Base-by-base conservation (phyloP, 1,140 invertebrate genomes). In the Samia ricini region DNA sequence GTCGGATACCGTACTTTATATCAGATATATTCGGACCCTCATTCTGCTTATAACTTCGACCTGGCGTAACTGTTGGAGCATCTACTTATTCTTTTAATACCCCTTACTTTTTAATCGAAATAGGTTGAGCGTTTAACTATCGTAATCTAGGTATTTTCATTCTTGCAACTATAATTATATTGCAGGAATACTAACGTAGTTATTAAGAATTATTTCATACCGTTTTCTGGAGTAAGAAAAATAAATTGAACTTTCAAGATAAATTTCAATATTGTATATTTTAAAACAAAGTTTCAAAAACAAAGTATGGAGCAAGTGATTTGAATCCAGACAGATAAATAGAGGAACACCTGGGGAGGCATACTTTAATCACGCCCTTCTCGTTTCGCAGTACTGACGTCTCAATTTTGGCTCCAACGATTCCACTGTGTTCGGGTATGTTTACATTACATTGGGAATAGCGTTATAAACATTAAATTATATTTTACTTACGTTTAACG, bases 321-420 rank as follows among this genome's bases (percentile, higher is more conserved):
- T 67, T 60, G 58, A 63, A 56, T 56, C 60, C 20, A 42, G 21
- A 59, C 61, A 57, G 33, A 55, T 23, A 59, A 59, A 66, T 61
- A 66, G 48, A 60, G 56, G 63, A 58, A 42, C 60, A 56, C 60
- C 36, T 33, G 56, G 60, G 48, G 55, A 54, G 58, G 57, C 42
- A 60, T 55, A 59, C 62, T 68, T 63, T 68, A 68, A 68, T 68
- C 66, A 68, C 54, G 48, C 50, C 56, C 61, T 55, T 56, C 64
- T 56, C 60, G 58, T 57, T 12, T 42, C 42, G 20, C 57, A 8
- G 42, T 63, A 68, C 60, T 68, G 66, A 63, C 57, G 61, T 36
- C 61, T 68, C 66, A 68, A 68, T 68, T 68, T 68, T 63, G 61
- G 66, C 57, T 58, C 66, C 26, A 67, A 56, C 57, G 50, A 63